A percentile compares a stretch with the other conserved stretches of the same genome.
These are phyloP conservation scores for Alectoris magna DNA, from an alignment of 2,797 vertebrate species.

Conservation along the genomic window DNA sequence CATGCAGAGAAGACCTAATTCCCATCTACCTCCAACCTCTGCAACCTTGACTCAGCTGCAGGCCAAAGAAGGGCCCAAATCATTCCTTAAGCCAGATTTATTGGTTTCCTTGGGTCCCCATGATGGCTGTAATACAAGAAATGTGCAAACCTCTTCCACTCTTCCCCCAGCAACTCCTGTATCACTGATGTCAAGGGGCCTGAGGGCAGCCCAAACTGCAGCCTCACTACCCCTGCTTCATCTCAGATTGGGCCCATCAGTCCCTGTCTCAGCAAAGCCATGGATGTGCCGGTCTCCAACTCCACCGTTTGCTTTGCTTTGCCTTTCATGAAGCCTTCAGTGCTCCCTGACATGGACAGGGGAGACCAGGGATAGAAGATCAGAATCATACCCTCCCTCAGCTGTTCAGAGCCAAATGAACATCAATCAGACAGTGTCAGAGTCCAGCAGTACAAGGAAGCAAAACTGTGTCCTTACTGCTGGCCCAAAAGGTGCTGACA, in stretches of 20 bases:
- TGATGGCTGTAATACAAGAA: background rate
- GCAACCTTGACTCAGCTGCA: background rate
- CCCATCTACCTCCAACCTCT: background rate
- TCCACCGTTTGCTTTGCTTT: background rate
- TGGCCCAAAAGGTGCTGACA: slow-evolving; percentile 40
- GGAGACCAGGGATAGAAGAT: background rate
- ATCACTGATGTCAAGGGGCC: background rate
- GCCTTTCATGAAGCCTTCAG: background rate
- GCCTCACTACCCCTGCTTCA: background rate
- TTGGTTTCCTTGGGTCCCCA: background rate
- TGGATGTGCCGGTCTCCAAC: background rate
- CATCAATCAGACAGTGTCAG: background rate
- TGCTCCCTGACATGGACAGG: background rate
- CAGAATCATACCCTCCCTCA: background rate
- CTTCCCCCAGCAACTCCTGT: background rate
- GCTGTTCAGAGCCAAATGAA: background rate
- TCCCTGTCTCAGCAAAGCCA: background rate
- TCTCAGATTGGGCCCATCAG: background rate
- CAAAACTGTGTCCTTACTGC: slow-evolving; percentile 8
- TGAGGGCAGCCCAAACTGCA: background rate
- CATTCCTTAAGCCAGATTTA: background rate
- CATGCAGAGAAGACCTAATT: background rate
- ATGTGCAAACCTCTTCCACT: background rate
- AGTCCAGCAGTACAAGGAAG: background rate
- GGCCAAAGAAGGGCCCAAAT: background rate